Base-by-base conservation (phyloP, 1,140 invertebrate species). In the Bombus impatiens region DNA sequence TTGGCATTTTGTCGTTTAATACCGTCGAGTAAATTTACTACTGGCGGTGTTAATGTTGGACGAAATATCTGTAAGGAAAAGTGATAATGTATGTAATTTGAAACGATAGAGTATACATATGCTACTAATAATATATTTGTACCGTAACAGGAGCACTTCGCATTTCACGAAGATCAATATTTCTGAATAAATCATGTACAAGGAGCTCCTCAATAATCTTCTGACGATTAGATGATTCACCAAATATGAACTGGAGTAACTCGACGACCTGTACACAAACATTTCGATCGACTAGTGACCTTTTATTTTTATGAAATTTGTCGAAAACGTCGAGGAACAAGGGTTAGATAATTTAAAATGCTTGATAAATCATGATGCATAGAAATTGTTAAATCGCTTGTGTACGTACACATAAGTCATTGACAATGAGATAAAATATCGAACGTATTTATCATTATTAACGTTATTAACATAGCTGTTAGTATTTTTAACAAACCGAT, bases 111-210 rank as follows among this genome's bases (percentile, higher is more conserved):
- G 8, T 10, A 25, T 13, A 59, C 25, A 10, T 6, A 59, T 18
- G 15, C n/a, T 10, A 32, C 28, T 37, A 37, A 37, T 28, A 75
- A 57, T 68, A 3, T 18, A 68, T 79, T 87, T 93, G 93, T 91
- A 96, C 96, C 77, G 96, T 96, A 65, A 96, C 94, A 18, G 96
- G 96, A 80, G 95, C 95, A 62, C 96, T 95, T 92, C 97, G 96
- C 96, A 98, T 96, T 95, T 98, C 98, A 78, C 98, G 96, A 68
- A 98, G 96, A 95, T 98, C 98, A 84, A 98, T 98, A 92, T 98
- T 98, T 88, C 98, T 95, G 93, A 98, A 98, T 79, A 98, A 96
- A 93, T 98, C 98, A 90, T 97, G 97, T 70, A 97, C 94, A 70
- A 98, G 94, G 91, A 98, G 95, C 93, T 98, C 97, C 93, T 98